These are phyloP conservation scores for Rattus norvegicus DNA, from an alignment of 2,113 vertebrate species.

Conservation along the genomic window DNA sequence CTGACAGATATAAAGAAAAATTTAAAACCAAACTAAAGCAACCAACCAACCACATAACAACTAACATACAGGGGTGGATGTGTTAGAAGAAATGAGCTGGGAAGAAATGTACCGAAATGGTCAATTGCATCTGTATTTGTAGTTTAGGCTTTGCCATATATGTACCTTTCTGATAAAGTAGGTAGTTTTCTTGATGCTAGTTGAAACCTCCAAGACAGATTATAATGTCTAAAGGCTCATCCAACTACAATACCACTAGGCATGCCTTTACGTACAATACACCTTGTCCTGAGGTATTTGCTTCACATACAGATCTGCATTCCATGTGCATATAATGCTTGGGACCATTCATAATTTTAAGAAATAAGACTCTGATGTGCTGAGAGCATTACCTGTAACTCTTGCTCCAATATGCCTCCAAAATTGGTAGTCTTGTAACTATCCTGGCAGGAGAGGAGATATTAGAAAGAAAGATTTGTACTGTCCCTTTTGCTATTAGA, in stretches of 20 bases:
- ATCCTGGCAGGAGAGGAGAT: neutral
- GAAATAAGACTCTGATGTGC: neutral
- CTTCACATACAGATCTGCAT: neutral
- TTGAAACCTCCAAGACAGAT: constrained; percentile 32
- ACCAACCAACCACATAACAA: neutral
- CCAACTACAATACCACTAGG: neutral
- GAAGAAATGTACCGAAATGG: neutral
- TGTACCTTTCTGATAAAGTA: neutral
- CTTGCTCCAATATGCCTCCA: neutral
- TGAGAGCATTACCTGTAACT: neutral
- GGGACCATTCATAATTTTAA: neutral
- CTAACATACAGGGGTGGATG: neutral
- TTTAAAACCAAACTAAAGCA: neutral
- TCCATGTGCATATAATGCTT: rapidly evolving
- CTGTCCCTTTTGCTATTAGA: neutral
- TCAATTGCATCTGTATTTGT: constrained; percentile 2
- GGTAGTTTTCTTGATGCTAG: neutral
- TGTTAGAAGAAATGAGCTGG: neutral
- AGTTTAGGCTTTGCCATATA: neutral
- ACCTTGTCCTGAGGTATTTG: neutral
- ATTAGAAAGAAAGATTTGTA: neutral
- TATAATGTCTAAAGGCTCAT: neutral
- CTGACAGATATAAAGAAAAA: constrained; percentile 19
- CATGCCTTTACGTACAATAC: neutral
- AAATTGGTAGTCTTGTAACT: neutral